These are phyloP conservation scores for Hyles vespertilio DNA, from an alignment of 1,140 invertebrate genomes.

Conservation along the genomic window DNA sequence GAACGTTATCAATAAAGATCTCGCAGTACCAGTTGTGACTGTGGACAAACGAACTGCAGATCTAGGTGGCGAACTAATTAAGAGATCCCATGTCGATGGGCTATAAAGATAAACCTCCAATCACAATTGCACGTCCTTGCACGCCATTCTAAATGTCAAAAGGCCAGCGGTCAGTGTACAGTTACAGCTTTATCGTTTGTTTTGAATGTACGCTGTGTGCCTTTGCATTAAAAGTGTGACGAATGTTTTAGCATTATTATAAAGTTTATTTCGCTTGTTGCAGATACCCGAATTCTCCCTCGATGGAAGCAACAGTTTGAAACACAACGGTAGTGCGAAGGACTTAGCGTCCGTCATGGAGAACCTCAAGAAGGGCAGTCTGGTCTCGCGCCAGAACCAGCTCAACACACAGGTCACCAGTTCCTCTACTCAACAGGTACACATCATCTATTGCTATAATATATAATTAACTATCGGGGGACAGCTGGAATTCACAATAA, in stretches of 20 bases:
- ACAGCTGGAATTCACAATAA: too few relatives aligned
- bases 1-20: constrained; percentile 6
- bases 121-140: too few relatives aligned
- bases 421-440: constrained; percentile 69
- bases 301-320: constrained; percentile 64
- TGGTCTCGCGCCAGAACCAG: constrained; percentile 63
- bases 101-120: constrained; percentile 18
- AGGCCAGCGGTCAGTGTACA: too few relatives aligned
- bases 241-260: neutral
- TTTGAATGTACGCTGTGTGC: too few relatives aligned
- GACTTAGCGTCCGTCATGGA: constrained; percentile 71
- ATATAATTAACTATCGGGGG: too few relatives aligned
- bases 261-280: constrained; percentile 19
- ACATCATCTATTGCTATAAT: too few relatives aligned
- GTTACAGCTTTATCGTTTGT: too few relatives aligned
- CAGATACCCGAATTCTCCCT: constrained; percentile 67
- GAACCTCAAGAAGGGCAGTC: constrained; percentile 68
- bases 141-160: too few relatives aligned
- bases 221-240: neutral
- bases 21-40: neutral
- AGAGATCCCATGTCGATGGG: constrained; percentile 20
- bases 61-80: constrained; percentile 4
- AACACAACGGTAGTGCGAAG: constrained; percentile 69
- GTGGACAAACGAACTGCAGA: neutral
- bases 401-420: constrained; percentile 73